Evolutionary conservation across 1,140 invertebrate species (phyloP).

Genomic region (Parapsyche elsis): DNA sequence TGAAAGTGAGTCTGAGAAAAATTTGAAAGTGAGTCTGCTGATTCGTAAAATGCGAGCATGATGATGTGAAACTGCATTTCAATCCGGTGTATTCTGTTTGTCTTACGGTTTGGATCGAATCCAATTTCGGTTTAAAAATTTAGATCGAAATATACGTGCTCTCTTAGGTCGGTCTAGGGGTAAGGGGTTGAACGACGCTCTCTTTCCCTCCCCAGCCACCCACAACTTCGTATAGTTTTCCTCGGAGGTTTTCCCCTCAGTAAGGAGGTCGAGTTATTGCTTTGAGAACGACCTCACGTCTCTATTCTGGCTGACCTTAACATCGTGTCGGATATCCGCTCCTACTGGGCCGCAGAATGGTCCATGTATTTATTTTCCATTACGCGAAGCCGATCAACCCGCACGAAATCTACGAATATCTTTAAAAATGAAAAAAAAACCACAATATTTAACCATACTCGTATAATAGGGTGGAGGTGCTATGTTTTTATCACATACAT

Average conservation of each 20-base stretch:
- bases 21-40: not conserved
- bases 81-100: not conserved
- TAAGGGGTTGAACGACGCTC: not conserved
- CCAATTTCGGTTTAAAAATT: conserved; percentile 1
- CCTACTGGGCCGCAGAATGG: not conserved
- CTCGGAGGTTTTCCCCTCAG: not conserved
- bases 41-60: not conserved
- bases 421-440: not conserved
- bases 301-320: conserved; percentile 11
- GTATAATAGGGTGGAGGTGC: not conserved
- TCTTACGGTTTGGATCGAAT: not conserved
- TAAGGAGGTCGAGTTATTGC: conserved; percentile 15
- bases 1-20: not conserved
- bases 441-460: not conserved
- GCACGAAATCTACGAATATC: not conserved
- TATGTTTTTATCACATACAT: not conserved
- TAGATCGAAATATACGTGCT: not conserved
- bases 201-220: not conserved
- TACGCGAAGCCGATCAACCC: not conserved
- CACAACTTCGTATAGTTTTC: not conserved
- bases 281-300: conserved; percentile 22
- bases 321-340: conserved; percentile 26
- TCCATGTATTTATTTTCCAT: conserved; percentile 27
- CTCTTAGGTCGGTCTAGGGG: not conserved
- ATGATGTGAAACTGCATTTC: not conserved